Conservation (phyloP, 2,113 vertebrate species). For the Passerina amoena region DNA sequence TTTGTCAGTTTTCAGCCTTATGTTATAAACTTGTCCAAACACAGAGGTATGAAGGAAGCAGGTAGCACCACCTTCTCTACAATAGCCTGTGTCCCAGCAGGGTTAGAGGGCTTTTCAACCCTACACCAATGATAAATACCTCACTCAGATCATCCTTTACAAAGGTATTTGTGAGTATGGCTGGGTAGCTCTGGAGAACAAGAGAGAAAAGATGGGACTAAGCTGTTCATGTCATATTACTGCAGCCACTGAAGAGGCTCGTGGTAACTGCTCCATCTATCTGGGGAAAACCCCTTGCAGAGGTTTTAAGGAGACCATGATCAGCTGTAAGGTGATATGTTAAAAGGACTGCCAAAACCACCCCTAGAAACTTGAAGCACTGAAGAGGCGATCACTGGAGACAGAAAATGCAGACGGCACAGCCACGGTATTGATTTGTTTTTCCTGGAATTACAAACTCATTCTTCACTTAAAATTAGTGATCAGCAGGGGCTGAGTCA, state of each 20-base stretch:
- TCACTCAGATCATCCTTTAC: background rate
- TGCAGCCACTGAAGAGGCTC: background rate
- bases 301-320: background rate
- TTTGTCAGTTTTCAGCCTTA: background rate
- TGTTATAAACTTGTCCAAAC: background rate
- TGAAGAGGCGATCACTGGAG: background rate
- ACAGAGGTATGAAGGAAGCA: background rate
- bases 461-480: background rate
- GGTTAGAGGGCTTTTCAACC: background rate
- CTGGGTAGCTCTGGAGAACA: background rate
- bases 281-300: background rate
- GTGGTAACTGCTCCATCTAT: background rate
- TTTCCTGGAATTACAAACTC: background rate
- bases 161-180: background rate
- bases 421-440: background rate
- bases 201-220: background rate
- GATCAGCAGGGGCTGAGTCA: background rate
- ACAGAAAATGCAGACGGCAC: background rate
- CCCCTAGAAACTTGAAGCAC: background rate
- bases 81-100: background rate
- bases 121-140: background rate
- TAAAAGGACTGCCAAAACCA: slow-evolving; percentile 4
- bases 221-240: background rate
- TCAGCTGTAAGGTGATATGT: background rate
- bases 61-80: background rate